Base-by-base conservation (phyloP, 2,113 vertebrate species). In the Crotalus viridis region DNA sequence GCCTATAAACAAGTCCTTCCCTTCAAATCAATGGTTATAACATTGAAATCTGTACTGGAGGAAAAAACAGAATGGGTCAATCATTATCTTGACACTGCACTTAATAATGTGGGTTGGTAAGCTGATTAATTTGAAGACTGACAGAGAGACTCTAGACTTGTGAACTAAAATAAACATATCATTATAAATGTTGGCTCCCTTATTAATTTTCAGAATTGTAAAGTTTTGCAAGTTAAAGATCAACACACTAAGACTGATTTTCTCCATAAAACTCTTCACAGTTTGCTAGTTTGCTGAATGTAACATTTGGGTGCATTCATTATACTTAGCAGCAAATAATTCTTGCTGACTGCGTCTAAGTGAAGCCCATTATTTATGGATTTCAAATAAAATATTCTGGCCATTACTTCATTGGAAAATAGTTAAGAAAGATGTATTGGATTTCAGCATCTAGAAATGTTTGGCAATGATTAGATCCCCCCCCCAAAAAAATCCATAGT, bases 281-380 rank as follows among this genome's bases (percentile, higher is more conserved):
- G 33, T 81, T 90, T 92, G 1, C 52, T 51, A 10, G 56, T 88
- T 91, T 94, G 87, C 48, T 92, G 92, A 94, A 74, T 3, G 46
- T 0, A 1, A 19, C 74, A 0, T 21, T 1, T 13, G 69, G 22
- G 48, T 51, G 7, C 74, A 86, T n/a, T 88, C 48, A 92, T 91
- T 57, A 12, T 87, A 17, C 90, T 94, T 94, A 54, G 93, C 91
- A 57, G 51, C 61, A 94, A 91, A 92, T 94, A 91, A 52, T 92
- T 88, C 81, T 91, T 94, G 57, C 43, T 52, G 17, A n/a, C 61
- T 93, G 10, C 12, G 92, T 46, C 0, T 15, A 94, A 92, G 3
- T 92, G 48, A 89, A 92, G 54, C 51, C 26, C 69, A 56, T 28
- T 81, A 12, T 93, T 93, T 89, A 89, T 54, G 1, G 54, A 92